phyloP scores from a whole-genome alignment of 2,797 vertebrate genomes.

The Brachymystax lenok region DNA sequence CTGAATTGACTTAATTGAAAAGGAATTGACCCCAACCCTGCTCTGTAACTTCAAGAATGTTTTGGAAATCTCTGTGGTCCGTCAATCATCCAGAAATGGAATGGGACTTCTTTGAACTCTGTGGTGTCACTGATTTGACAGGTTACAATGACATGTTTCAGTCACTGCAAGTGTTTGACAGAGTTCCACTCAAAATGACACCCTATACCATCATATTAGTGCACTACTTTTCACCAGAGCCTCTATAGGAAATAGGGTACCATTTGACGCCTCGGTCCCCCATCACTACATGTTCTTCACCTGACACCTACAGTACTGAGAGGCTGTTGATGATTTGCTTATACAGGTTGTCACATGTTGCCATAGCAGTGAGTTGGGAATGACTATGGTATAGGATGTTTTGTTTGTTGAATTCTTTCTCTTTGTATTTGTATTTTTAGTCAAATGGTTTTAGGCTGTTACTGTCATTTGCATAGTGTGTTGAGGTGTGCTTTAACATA shows the following conservation, averaged over 20 bases:
- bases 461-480: not conserved
- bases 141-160: constrained; percentile 18
- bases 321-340: not conserved
- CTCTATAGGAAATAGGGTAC: not conserved
- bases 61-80: constrained; percentile 10
- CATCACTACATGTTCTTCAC: not conserved
- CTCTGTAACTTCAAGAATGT: not conserved
- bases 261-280: not conserved
- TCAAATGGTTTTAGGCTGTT: not conserved
- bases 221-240: constrained; percentile 15
- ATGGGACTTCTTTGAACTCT: constrained; percentile 20
- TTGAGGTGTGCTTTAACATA: not conserved
- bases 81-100: not conserved
- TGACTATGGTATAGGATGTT: constrained; percentile 11
- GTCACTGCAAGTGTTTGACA: constrained; percentile 11
- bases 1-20: constrained; percentile 13
- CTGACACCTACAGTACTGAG: not conserved
- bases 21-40: not conserved
- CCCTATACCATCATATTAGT: constrained; percentile 10
- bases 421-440: not conserved
- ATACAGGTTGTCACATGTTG: constrained; percentile 16
- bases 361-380: constrained; percentile 41
- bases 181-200: constrained; percentile 2
- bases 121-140: constrained; percentile 28
- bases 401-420: not conserved